Percentiles rank a stretch among this genome's conserved stretches.
phyloP scores from a whole-genome alignment of 2,797 vertebrate genomes.

The Fratercula arctica region DNA sequence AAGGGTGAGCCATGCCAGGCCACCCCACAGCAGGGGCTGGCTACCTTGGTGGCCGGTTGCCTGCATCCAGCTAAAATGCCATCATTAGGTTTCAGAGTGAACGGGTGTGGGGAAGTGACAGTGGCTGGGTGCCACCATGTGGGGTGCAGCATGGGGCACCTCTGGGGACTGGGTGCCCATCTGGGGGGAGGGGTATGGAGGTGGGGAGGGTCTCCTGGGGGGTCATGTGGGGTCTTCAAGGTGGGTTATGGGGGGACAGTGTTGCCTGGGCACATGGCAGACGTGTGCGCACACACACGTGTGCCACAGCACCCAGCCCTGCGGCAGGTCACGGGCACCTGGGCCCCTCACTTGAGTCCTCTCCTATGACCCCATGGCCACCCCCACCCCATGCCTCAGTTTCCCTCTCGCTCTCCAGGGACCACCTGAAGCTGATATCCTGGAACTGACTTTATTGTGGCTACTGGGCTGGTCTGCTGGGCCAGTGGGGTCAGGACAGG shows the following conservation, averaged over 20 bases:
- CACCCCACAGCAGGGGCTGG: accelerated
- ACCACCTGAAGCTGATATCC: not conserved
- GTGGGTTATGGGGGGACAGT: not conserved
- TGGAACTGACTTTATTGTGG: not conserved
- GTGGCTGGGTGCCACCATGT: accelerated
- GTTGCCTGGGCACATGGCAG: not conserved
- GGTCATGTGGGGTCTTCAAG: not conserved
- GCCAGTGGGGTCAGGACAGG: not conserved
- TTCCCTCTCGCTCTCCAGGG: not conserved
- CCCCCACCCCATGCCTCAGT: not conserved
- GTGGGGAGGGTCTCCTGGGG: no score
- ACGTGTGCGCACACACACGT: no score
- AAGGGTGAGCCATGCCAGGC: accelerated
- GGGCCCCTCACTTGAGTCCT: accelerated
- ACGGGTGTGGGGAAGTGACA: accelerated
- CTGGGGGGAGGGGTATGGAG: no score
- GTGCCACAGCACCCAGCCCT: not conserved
- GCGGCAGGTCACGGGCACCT: not conserved
- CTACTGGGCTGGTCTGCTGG: not conserved
- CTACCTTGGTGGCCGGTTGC: accelerated
- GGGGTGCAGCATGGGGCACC: not conserved
- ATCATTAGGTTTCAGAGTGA: not conserved
- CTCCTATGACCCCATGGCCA: not conserved
- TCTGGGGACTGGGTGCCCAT: not conserved
- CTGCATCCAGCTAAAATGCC: accelerated